Evolutionary conservation across 1,140 invertebrate genomes (phyloP).

Genomic region (Whitmania pigra): DNA sequence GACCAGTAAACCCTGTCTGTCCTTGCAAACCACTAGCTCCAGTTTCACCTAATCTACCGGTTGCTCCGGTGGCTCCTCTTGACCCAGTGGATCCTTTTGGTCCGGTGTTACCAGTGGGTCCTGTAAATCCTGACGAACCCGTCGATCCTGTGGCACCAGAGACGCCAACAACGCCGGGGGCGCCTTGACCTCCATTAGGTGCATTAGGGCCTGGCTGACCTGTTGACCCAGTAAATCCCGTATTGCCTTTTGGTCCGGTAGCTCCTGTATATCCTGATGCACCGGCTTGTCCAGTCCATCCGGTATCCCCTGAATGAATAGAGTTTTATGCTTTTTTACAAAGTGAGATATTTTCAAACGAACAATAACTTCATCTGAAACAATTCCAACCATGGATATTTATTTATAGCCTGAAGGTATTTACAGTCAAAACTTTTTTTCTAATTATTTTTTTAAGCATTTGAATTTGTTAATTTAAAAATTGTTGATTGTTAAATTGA

Average conservation of each 20-base stretch:
- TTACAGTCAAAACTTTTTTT: no score
- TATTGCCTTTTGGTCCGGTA: background rate
- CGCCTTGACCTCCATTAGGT: background rate
- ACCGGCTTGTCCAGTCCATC: slow-evolving; percentile 3
- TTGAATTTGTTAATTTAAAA: no score
- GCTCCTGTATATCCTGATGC: background rate
- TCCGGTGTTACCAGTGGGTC: slow-evolving; percentile 9
- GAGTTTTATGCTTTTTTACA: no score
- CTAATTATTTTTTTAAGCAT: no score
- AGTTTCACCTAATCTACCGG: slow-evolving; percentile 21
- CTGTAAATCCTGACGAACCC: background rate
- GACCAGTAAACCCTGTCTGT: slow-evolving; percentile 19
- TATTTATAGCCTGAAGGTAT: no score
- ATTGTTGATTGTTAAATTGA: no score
- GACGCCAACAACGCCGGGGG: background rate
- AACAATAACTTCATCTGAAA: no score
- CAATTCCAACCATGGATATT: no score
- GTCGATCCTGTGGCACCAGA: background rate
- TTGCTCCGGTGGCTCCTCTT: slow-evolving; percentile 19
- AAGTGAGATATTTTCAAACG: no score
- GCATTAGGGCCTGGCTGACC: background rate
- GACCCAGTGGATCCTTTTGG: slow-evolving; percentile 19
- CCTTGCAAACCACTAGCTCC: slow-evolving; percentile 19
- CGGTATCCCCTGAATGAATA: background rate
- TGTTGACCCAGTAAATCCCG: background rate